Percentiles rank a stretch among this genome's conserved stretches.
Conservation (phyloP, 1,140 invertebrate species). For the Diorhabda sublineata region DNA sequence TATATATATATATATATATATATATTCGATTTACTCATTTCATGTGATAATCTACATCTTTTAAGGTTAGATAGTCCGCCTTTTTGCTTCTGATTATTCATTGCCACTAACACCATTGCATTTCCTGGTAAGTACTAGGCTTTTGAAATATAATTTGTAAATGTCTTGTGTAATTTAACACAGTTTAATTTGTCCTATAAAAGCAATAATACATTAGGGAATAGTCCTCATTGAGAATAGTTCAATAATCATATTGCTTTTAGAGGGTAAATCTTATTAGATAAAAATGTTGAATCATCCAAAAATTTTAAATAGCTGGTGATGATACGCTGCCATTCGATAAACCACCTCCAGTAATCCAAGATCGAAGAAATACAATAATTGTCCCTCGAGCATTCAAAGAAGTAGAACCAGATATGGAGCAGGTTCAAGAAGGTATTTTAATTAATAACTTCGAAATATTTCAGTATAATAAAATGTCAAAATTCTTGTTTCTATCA, state of each 20-base stretch:
- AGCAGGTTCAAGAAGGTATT: conserved; percentile 40
- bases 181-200: conserved; percentile 5
- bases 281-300: conserved; percentile 6
- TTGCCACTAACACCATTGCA: conserved; percentile 39
- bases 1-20: too few relatives aligned
- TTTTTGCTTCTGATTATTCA: conserved; percentile 11
- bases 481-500: neutral
- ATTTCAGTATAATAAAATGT: neutral
- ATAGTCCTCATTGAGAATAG: neutral
- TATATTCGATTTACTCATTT: neutral
- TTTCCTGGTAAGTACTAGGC: conserved; percentile 36
- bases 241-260: neutral
- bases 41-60: neutral
- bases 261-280: neutral
- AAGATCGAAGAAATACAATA: conserved; percentile 47
- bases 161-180: neutral
- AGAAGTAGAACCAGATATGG: conserved; percentile 41
- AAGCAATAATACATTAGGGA: neutral
- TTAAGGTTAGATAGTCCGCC: neutral
- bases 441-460: neutral
- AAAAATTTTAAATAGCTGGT: conserved; percentile 18
- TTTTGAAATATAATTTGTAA: conserved; percentile 6
- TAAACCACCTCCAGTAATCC: conserved; percentile 24
- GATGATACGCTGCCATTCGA: conserved; percentile 35
- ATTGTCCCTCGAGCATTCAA: conserved; percentile 46